phyloP scores from a whole-genome alignment of 2,797 vertebrate species.

The Platyrinchus mystaceus region DNA sequence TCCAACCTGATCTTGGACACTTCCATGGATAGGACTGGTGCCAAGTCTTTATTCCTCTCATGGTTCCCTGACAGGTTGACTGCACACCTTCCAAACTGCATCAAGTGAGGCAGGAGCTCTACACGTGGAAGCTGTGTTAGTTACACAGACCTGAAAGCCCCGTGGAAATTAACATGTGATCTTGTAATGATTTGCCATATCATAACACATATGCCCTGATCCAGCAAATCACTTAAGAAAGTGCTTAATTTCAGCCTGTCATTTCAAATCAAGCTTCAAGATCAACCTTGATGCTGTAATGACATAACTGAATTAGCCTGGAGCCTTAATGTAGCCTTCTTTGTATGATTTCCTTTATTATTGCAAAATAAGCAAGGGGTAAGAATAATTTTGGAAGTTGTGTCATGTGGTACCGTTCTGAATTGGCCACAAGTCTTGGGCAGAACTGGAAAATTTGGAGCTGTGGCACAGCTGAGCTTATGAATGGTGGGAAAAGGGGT shows the following conservation, averaged over 20 bases:
- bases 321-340: background rate
- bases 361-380: background rate
- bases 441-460: background rate
- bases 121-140: background rate
- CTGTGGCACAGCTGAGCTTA: background rate
- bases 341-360: background rate
- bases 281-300: background rate
- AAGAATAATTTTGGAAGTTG: background rate
- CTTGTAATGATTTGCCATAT: background rate
- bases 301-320: background rate
- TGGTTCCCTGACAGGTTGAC: background rate
- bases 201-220: background rate
- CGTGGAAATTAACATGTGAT: background rate
- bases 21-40: background rate
- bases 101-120: accelerated
- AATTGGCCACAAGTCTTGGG: too few species aligned
- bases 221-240: background rate
- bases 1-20: background rate
- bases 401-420: accelerated
- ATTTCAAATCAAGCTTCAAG: background rate
- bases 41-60: accelerated
- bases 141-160: background rate
- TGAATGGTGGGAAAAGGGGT: too few species aligned
- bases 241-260: background rate
- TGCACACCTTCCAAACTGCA: background rate